Evolutionary conservation across 2,113 vertebrate species (phyloP), one percentile per base, ranked within the genome.

Genomic region (Stictonetta naevosa): DNA sequence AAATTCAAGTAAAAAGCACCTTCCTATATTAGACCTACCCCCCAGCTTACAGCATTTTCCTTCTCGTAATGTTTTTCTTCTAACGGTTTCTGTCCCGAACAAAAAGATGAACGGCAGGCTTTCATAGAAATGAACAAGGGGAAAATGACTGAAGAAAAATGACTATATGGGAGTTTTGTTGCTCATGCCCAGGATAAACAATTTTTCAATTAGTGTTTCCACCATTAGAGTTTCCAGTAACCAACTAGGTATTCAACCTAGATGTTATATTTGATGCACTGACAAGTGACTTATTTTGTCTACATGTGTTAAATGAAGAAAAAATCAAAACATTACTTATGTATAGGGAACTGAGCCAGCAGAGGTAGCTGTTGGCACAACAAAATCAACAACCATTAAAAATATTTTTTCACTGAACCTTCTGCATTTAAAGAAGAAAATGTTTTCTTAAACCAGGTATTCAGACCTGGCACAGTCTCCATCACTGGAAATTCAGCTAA

Each of bases 301-400:
- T 56, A 34, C 2, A 11, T 25, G 5, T 40, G 10, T 60, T n/a
- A n/a, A 50, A 92, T 34, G 10, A 10, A 55, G 67, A 69, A 19
- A 48, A 11, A 53, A 17, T 2, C 33, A 38, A 72, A 72, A 46
- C 8, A 36, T 67, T 52, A 80, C 40, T 46, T 73, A 38, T 25
- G 34, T 50, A 10, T 10, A 60, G 60, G 29, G 56, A 92, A 38
- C 14, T 11, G 21, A 34, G 22, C 75, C 96, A 95, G 92, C 69
- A 97, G 96, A 95, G 82, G 88, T 62, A 92, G 85, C 90, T 97
- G 75, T 94, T 88, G 63, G 36, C 59, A 92, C 55, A 89, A 58
- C 15, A 94, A 67, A 90, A 46, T 55, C 50, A 62, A 63, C 28
- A 83, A 59, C n/a, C 50, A 9, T 8, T 48, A 48, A 21, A 31